These are phyloP conservation scores for Alviniconcha marisindica DNA, from an alignment of 1,140 invertebrate species.

Conservation along the genomic window DNA sequence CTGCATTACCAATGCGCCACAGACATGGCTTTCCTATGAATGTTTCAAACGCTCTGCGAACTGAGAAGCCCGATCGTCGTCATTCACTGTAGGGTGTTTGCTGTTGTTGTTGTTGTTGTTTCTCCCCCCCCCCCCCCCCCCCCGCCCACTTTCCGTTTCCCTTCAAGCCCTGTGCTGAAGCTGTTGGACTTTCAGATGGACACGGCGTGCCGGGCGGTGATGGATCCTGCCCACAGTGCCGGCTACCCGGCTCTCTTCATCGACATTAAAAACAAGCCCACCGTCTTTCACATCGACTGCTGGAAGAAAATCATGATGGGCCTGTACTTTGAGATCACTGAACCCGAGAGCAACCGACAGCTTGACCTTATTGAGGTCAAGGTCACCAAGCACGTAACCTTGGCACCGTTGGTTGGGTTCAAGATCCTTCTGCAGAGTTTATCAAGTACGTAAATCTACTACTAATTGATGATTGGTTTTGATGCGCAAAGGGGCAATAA, in stretches of 20 bases:
- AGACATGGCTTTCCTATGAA: too few species aligned
- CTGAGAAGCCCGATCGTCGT: too few species aligned
- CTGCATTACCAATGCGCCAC: too few species aligned
- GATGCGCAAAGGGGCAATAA: not conserved
- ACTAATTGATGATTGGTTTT: too few species aligned
- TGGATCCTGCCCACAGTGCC: not conserved
- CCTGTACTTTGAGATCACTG: conserved; percentile 42
- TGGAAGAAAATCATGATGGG: conserved; percentile 39
- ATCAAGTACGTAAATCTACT: conserved; percentile 21
- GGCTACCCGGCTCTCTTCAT: conserved; percentile 38
- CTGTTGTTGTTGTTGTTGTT: too few species aligned
- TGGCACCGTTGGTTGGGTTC: conserved; percentile 35
- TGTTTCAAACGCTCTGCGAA: too few species aligned
- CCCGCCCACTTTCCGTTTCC: too few species aligned
- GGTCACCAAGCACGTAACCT: conserved; percentile 39
- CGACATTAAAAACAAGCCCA: conserved; percentile 25
- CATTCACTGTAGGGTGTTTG: too few species aligned
- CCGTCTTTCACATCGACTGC: conserved; percentile 21
- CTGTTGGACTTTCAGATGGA: conserved; percentile 41
- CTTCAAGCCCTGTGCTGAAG: too few species aligned
- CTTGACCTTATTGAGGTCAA: conserved; percentile 42
- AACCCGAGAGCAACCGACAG: conserved; percentile 38
- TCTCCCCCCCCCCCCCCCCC: too few species aligned
- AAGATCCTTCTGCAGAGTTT: conserved; percentile 33
- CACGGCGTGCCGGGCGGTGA: conserved; percentile 31